phyloP scores from a whole-genome alignment of 2,888 invertebrate genomes.

The Adelphocoris suturalis region DNA sequence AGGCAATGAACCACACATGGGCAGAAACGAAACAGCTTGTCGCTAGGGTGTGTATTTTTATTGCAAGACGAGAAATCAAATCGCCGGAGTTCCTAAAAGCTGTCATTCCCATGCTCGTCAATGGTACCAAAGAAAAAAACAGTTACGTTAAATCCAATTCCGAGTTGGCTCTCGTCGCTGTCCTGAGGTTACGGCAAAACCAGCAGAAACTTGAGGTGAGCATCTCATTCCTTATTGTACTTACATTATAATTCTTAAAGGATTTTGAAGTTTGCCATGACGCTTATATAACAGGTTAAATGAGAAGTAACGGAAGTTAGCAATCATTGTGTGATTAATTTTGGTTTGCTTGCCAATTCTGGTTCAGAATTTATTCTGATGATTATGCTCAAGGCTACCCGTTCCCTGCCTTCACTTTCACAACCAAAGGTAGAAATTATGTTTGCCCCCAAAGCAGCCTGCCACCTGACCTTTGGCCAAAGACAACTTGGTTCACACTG shows the following conservation, averaged over 20 bases:
- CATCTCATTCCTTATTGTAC: too few species aligned
- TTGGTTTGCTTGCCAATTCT: too few species aligned
- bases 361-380: too few species aligned
- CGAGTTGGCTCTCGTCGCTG: slow-evolving; percentile 93
- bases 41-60: slow-evolving; percentile 88
- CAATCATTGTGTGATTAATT: too few species aligned
- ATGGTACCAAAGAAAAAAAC: slow-evolving; percentile 99
- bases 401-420: too few species aligned
- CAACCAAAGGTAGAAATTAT: too few species aligned
- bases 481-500: too few species aligned
- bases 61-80: slow-evolving; percentile 85
- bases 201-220: slow-evolving; percentile 86
- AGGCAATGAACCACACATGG: slow-evolving; percentile 95
- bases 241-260: neutral
- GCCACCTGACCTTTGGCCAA: too few species aligned
- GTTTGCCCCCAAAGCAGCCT: too few species aligned
- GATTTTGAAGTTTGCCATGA: neutral
- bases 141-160: slow-evolving; percentile 95
- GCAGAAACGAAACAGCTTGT: slow-evolving; percentile 97
- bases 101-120: slow-evolving; percentile 94
- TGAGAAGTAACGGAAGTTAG: too few species aligned
- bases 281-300: too few species aligned
- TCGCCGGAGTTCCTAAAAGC: slow-evolving; percentile 86
- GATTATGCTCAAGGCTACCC: too few species aligned
- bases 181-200: slow-evolving; percentile 89